Base-by-base conservation (phyloP, 37 sponge, comb jelly and placozoan genomes). In the Ianthella basta region DNA sequence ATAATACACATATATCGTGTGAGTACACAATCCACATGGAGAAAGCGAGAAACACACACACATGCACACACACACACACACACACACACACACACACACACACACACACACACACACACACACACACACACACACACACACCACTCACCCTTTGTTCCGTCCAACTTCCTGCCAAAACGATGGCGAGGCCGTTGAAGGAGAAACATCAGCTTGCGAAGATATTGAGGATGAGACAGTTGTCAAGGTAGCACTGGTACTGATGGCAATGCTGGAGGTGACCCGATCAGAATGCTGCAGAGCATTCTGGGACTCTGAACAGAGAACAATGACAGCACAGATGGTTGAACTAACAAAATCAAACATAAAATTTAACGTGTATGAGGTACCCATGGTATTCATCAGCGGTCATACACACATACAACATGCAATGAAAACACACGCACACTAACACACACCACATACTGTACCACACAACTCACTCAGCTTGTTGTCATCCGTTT, bases 401-500 rank as follows among this genome's bases (percentile, higher is more conserved):
- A 6, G 64, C 29, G 10, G 4, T 6, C 4, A 12, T 61, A 61
- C 4, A 12, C 29, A 61, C 64, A 13, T 61, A 10, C 4, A 29
- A 61, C 64, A 61, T 61, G 64, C 64, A 4, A 13, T 61, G 29
- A 4, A 23, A 61, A 10, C 63, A 61, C 63, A 61, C 63, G 4
- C 63, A 61, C 27, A 25, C 27, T 12, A 4, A 23, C 63, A 5
- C 63, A 4, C 63, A 23, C n/a, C 25, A 61, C 63, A 61, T 12
- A 61, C 63, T 5, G 34, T 10, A 33, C 33, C 29, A 32, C 10
- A 16, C 5, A 21, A 88, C 91, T 91, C 65, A 91, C 91, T 68
- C 30, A 91, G 65, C 60, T 91, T 91, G 64, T 86, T 87, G 23
- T 91, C 91, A 69, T 91, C 91, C 23, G 91, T 91, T 41, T 73